Evolutionary conservation across 1,140 invertebrate species (phyloP).

Genomic region (Lordiphosa collinella): DNA sequence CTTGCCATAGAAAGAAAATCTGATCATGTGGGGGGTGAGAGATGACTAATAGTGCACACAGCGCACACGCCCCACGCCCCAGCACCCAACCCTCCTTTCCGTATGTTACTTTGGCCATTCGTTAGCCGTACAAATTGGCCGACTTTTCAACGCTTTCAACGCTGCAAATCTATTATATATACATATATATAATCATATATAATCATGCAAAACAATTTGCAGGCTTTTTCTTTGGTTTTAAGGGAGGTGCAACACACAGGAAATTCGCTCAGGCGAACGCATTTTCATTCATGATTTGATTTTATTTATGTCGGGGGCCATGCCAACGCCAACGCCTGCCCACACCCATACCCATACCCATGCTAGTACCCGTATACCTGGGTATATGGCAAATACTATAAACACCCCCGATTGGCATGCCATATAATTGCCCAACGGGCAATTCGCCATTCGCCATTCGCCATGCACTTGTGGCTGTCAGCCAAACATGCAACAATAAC

Average conservation of each 20-base stretch:
- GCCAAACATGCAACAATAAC: slow-evolving; percentile 62
- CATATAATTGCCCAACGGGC: slow-evolving; percentile 49
- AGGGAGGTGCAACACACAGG: slow-evolving; percentile 17
- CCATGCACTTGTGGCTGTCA: slow-evolving; percentile 71
- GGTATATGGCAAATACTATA: neutral
- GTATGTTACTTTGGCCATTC: too few species aligned
- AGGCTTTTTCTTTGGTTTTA: slow-evolving; percentile 8
- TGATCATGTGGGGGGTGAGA: neutral
- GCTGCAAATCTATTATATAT: slow-evolving; percentile 37
- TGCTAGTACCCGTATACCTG: neutral
- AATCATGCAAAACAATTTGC: slow-evolving; percentile 58
- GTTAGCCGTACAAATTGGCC: too few species aligned
- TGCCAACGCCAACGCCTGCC: slow-evolving; percentile 15
- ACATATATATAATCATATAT: slow-evolving; percentile 5
- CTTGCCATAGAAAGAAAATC: neutral
- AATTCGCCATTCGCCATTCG: slow-evolving; percentile 15
- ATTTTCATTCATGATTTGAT: slow-evolving; percentile 76
- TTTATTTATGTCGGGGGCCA: slow-evolving; percentile 55
- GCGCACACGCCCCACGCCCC: too few species aligned
- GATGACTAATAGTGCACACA: too few species aligned
- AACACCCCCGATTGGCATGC: slow-evolving; percentile 1
- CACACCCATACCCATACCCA: neutral
- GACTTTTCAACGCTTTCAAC: neutral
- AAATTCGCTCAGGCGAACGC: slow-evolving; percentile 70
- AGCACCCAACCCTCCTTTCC: too few species aligned